Conservation (phyloP, 2,113 vertebrate species). For the Psittacus erithacus region DNA sequence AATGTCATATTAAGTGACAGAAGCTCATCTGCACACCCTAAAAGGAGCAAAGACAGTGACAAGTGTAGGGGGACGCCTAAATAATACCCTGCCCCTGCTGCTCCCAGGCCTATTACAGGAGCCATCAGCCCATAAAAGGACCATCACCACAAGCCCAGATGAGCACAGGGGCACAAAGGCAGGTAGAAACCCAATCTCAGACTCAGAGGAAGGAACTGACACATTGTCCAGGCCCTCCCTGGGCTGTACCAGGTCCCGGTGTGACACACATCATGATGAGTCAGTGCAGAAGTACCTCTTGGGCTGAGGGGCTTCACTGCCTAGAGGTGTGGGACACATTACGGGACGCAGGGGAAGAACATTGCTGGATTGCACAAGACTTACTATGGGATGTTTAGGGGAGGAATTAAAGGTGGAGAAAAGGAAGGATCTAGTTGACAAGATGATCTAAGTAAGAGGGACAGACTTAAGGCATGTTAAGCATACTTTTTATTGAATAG, state of each 20-base stretch:
- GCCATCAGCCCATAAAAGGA: not conserved
- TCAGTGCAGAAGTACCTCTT: not conserved
- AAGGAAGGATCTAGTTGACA: not conserved
- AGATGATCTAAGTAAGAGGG: not conserved
- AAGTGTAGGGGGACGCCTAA: not conserved
- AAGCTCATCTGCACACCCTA: not conserved
- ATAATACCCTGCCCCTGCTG: not conserved
- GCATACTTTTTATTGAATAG: not conserved
- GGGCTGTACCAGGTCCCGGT: not conserved
- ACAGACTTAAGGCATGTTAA: not conserved
- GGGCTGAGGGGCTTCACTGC: not conserved
- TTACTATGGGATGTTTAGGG: not conserved
- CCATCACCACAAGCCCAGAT: not conserved
- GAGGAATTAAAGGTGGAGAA: not conserved
- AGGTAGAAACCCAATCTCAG: not conserved
- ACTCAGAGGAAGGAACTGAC: not conserved
- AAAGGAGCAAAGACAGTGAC: not conserved
- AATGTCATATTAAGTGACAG: not conserved
- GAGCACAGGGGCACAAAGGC: not conserved
- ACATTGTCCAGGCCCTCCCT: not conserved
- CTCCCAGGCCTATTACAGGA: not conserved
- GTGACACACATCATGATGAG: not conserved
- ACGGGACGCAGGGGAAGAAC: not conserved
- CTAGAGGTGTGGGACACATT: not conserved
- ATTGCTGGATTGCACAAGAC: not conserved